These are phyloP conservation scores for Mesembrinibis cayennensis DNA, from an alignment of 2,113 vertebrate genomes.

Conservation along the genomic window DNA sequence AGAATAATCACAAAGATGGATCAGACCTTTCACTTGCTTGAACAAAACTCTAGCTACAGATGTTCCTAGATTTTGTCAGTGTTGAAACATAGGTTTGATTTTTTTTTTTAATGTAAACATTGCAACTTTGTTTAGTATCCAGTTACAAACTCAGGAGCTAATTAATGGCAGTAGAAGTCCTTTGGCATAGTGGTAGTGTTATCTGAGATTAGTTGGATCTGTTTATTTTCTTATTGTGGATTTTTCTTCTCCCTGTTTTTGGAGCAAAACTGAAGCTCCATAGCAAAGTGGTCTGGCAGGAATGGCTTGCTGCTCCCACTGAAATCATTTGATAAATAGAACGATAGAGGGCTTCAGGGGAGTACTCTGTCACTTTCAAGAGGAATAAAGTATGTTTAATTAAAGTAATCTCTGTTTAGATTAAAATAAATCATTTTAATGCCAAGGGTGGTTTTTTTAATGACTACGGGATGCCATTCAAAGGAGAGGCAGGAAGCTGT, in stretches of 20 bases:
- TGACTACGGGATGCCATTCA: conserved; percentile 51
- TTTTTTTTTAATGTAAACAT: background rate
- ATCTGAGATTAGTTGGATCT: background rate
- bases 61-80: background rate
- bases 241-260: background rate
- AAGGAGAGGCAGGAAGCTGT: conserved; percentile 32
- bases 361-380: conserved; percentile 54
- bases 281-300: background rate
- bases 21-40: background rate
- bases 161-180: background rate
- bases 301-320: background rate
- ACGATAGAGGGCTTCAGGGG: conserved; percentile 35
- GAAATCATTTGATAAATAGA: conserved; percentile 60
- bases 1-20: background rate
- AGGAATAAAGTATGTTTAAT: conserved; percentile 70
- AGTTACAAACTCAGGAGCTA: background rate
- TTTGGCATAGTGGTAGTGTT: background rate
- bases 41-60: background rate
- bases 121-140: background rate
- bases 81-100: background rate
- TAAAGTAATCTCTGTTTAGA: conserved; percentile 69
- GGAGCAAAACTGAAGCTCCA: background rate
- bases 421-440: conserved; percentile 67
- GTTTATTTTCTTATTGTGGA: background rate
- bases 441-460: conserved; percentile 20